These are phyloP conservation scores for Mellilla xanthometata DNA, from an alignment of 2,888 invertebrate species.

Conservation along the genomic window DNA sequence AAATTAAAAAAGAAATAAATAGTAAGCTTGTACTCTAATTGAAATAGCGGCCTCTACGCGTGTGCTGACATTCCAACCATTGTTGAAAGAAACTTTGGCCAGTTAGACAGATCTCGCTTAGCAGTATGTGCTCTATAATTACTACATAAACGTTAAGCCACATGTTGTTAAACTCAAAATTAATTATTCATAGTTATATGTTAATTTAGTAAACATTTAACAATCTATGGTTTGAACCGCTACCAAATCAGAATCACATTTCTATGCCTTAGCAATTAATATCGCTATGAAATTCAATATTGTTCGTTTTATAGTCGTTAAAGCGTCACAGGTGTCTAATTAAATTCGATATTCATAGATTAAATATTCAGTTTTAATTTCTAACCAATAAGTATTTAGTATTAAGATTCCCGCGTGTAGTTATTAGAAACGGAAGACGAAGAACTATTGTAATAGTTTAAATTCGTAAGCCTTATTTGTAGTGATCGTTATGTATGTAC, in stretches of 20 bases:
- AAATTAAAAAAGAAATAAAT: too few relatives aligned
- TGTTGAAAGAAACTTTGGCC: too few relatives aligned
- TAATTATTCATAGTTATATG: slow-evolving; percentile 2
- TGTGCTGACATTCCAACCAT: too few relatives aligned
- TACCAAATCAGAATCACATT: slow-evolving; percentile 12
- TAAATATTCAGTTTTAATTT: slow-evolving; percentile 14
- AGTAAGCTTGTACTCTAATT: too few relatives aligned
- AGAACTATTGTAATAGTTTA: too few relatives aligned
- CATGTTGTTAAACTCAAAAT: neutral
- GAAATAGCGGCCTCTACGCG: too few relatives aligned
- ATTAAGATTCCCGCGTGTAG: slow-evolving; percentile 1
- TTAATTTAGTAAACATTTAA: slow-evolving; percentile 1
- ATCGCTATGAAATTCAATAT: slow-evolving; percentile 29
- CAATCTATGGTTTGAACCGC: slow-evolving; percentile 1
- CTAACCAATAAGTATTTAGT: neutral
- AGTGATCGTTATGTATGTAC: too few relatives aligned
- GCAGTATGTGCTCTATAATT: too few relatives aligned
- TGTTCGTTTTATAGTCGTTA: slow-evolving; percentile 24
- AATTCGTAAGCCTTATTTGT: too few relatives aligned
- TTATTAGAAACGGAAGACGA: neutral
- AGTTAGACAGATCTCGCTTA: too few relatives aligned
- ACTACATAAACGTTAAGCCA: too few relatives aligned
- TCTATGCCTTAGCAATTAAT: slow-evolving; percentile 8
- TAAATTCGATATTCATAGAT: slow-evolving; percentile 28
- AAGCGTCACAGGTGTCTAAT: slow-evolving; percentile 33